Conservation (phyloP, 2,888 invertebrate species). For the Leptopilina myrica region DNA sequence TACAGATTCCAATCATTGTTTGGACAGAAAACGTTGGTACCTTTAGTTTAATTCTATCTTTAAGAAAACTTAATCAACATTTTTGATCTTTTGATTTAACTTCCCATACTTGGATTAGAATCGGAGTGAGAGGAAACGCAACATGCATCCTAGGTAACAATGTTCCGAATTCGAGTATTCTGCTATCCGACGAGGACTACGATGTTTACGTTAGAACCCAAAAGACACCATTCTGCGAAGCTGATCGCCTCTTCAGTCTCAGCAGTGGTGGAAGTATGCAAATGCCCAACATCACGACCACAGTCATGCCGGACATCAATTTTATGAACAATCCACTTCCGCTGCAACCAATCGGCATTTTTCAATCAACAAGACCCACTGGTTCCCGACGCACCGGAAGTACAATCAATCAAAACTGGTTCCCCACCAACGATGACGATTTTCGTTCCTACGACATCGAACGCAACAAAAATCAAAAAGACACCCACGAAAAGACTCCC, state of each 20-base stretch:
- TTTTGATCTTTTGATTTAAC: not conserved
- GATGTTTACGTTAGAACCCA: conserved; percentile 80
- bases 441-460: conserved; percentile 37
- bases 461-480: conserved; percentile 17
- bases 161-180: conserved; percentile 78
- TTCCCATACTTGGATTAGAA: not conserved
- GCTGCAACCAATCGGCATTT: conserved; percentile 4
- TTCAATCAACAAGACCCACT: conserved; percentile 36
- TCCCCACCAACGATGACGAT: conserved; percentile 37
- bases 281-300: conserved; percentile 3
- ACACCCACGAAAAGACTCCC: conserved; percentile 1
- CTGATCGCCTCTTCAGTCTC: conserved; percentile 51
- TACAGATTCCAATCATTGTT: too few species aligned
- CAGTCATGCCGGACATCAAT: conserved; percentile 16
- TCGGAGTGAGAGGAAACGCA: conserved; percentile 79
- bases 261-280: conserved; percentile 43
- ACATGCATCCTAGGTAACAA: conserved; percentile 80
- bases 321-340: conserved; percentile 36
- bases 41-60: too few species aligned
- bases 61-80: too few species aligned
- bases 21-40: not conserved
- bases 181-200: conserved; percentile 80
- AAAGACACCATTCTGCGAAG: conserved; percentile 55
- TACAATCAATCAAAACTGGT: conserved; percentile 35
- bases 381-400: conserved; percentile 28